These are phyloP conservation scores for Garra rufa DNA, from an alignment of 2,113 vertebrate species.

Conservation along the genomic window DNA sequence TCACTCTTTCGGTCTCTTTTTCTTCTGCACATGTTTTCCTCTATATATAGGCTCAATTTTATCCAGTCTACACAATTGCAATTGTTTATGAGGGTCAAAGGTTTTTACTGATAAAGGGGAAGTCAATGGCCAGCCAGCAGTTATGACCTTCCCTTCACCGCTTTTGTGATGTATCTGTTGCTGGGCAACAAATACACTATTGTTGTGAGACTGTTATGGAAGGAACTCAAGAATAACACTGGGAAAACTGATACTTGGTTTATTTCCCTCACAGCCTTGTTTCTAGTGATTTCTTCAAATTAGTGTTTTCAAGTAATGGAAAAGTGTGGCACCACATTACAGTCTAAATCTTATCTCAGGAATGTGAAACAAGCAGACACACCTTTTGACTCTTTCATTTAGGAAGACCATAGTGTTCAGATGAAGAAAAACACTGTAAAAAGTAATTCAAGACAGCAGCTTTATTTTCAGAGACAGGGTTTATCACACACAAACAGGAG, in stretches of 20 bases:
- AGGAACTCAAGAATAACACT: neutral
- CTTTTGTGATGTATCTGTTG: slow-evolving; percentile 26
- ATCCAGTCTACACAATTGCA: slow-evolving; percentile 1
- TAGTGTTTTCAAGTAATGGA: neutral
- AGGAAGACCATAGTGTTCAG: neutral
- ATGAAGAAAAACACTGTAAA: neutral
- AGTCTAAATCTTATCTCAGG: neutral
- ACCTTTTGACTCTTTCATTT: neutral
- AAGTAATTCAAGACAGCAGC: slow-evolving; percentile 40
- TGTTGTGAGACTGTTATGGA: neutral
- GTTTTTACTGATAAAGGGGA: neutral
- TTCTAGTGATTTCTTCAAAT: neutral
- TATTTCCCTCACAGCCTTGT: neutral
- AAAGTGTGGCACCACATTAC: neutral
- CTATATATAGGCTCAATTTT: neutral
- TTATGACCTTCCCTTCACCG: neutral
- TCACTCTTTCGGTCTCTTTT: neutral
- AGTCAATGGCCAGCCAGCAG: neutral
- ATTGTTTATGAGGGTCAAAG: slow-evolving; percentile 1
- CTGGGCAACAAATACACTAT: slow-evolving; percentile 18
- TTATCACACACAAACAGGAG: slow-evolving; percentile 25
- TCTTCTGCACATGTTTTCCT: neutral
- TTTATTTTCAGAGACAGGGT: slow-evolving; percentile 53
- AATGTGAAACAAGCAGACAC: too few species aligned
- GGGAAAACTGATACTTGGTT: neutral